Evolutionary conservation across 2,888 invertebrate species (phyloP).

Genomic region (Lutraria lutraria): DNA sequence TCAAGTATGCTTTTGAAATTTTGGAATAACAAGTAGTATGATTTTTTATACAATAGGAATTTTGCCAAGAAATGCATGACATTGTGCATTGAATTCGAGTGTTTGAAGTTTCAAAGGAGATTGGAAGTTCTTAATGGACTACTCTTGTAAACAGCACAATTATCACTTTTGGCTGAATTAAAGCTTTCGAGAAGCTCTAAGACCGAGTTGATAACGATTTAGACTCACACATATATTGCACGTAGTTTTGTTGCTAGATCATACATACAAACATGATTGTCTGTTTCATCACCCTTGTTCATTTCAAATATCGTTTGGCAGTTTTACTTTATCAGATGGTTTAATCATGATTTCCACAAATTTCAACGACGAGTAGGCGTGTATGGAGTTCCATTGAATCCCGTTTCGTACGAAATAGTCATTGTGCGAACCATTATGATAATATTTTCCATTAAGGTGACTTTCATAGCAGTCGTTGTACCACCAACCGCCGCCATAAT

Average conservation of each 20-base stretch:
- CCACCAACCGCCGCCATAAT: conserved; percentile 86
- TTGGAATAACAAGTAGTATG: not conserved
- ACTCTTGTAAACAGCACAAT: not conserved
- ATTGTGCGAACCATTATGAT: conserved; percentile 83
- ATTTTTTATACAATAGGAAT: not conserved
- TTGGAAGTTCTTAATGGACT: conserved; percentile 6
- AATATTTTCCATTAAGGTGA: conserved; percentile 86
- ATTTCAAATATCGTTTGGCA: conserved; percentile 70
- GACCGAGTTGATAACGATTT: not conserved
- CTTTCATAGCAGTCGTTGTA: conserved; percentile 85
- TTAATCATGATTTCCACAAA: conserved; percentile 84
- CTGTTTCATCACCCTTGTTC: not conserved
- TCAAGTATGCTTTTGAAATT: not conserved
- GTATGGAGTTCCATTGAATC: conserved; percentile 86
- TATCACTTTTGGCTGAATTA: not conserved
- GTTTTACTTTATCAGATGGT: conserved; percentile 71
- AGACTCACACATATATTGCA: not conserved
- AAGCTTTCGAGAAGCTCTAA: not conserved
- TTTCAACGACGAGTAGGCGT: conserved; percentile 84
- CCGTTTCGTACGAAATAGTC: conserved; percentile 85
- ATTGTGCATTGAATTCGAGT: not conserved
- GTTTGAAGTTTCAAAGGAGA: not conserved
- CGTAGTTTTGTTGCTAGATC: conserved; percentile 1
- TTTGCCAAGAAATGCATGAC: conserved; percentile 6
- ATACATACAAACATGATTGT: not conserved